Percentiles rank a stretch among this genome's conserved stretches.
Evolutionary conservation across 2,113 vertebrate genomes (phyloP).

Genomic region (Muntiacus muntjak): DNA sequence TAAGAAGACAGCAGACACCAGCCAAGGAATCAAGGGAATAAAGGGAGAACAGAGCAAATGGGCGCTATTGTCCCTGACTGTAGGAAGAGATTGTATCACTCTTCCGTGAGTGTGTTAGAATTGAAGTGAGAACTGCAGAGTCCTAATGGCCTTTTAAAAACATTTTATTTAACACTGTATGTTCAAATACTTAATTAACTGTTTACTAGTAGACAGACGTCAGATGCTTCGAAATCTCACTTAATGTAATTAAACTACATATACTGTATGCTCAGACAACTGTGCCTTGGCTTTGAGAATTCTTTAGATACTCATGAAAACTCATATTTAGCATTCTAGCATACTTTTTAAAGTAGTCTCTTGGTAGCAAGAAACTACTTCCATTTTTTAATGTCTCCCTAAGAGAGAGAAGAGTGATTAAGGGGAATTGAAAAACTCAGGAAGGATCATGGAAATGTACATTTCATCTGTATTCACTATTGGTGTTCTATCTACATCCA

Average conservation of each 20-base stretch:
- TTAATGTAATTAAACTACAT: constrained; percentile 71
- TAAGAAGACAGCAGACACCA: neutral
- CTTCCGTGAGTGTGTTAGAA: neutral
- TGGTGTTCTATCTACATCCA: neutral
- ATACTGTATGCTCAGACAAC: constrained; percentile 62
- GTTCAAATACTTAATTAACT: constrained; percentile 69
- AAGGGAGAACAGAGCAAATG: neutral
- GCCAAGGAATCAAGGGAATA: neutral
- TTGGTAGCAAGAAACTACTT: constrained; percentile 41
- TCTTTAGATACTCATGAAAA: constrained; percentile 64
- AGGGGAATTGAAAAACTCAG: neutral
- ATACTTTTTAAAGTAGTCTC: constrained; percentile 43
- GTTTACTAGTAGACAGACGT: constrained; percentile 72
- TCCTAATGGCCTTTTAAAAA: constrained; percentile 30
- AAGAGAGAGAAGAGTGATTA: constrained; percentile 45
- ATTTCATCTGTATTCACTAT: neutral
- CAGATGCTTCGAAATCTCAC: constrained; percentile 65
- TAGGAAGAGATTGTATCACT: neutral
- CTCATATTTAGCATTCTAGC: constrained; percentile 48
- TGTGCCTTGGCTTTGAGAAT: constrained; percentile 55
- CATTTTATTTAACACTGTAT: constrained; percentile 45
- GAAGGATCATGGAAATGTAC: neutral
- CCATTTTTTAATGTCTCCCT: constrained; percentile 41
- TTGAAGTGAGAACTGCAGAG: neutral
- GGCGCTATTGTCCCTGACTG: neutral